A percentile compares a stretch with the other conserved stretches of the same genome.
Conservation (phyloP, 1,140 invertebrate species). For the Trichonephila clavipes region DNA sequence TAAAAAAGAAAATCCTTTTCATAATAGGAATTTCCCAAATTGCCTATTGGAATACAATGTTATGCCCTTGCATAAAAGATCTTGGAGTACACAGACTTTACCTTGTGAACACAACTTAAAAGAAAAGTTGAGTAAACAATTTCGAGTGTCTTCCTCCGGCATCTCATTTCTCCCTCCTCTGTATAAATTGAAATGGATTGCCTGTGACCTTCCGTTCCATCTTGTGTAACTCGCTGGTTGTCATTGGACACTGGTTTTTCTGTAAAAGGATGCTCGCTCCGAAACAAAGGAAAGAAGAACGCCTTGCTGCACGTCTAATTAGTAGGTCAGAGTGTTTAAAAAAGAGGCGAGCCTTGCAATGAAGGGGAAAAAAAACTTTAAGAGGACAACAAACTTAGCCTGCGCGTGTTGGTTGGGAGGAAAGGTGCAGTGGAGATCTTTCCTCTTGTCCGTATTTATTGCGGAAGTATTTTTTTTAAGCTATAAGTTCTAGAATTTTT, state of each 20-base stretch:
- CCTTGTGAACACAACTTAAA: too few relatives aligned
- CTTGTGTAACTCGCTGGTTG: conserved; percentile 18
- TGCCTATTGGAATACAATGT: too few relatives aligned
- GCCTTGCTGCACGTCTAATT: conserved; percentile 8
- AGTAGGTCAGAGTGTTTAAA: conserved; percentile 32
- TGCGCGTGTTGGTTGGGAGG: too few relatives aligned
- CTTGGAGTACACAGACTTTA: too few relatives aligned
- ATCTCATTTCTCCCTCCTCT: neutral
- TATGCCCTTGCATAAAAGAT: too few relatives aligned
- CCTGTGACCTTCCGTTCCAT: neutral
- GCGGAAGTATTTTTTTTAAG: too few relatives aligned
- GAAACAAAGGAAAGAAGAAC: conserved; percentile 25
- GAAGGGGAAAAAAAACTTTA: too few relatives aligned
- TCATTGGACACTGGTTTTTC: conserved; percentile 18
- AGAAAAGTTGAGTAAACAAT: neutral
- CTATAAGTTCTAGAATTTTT: too few relatives aligned
- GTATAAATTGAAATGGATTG: neutral
- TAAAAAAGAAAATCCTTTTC: too few relatives aligned
- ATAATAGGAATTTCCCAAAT: too few relatives aligned
- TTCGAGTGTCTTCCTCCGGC: neutral
- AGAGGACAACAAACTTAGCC: neutral
- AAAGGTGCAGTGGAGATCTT: too few relatives aligned
- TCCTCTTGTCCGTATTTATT: too few relatives aligned
- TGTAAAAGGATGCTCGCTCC: neutral
- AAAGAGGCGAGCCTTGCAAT: neutral